Evolutionary conservation across 2,888 invertebrate species (phyloP), one percentile per base, ranked within the genome.

Genomic region (Bhutanitis thaidina): DNA sequence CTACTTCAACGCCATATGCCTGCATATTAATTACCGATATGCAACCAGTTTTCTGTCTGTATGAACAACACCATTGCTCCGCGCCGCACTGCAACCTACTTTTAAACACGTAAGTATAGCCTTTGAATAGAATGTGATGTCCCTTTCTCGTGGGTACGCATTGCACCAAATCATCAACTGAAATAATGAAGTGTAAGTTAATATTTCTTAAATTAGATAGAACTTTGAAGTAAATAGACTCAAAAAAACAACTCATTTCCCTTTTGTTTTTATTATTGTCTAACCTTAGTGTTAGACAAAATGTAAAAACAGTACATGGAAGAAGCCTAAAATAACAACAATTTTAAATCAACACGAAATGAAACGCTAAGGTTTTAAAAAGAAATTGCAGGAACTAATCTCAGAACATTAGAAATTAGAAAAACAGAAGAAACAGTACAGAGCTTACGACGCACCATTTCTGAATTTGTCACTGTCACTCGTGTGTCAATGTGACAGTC

Each of bases 1-100:
- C 74, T 15, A 87, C 85, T 62, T 88, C 80, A 10, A 88, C 83
- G 20, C 88, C 86, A 54, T 73, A 77, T 0, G 78, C 73, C 63
- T 87, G 86, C 83, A 88, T 87, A 59, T 88, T 88, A 58, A 88
- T 88, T 44, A 81, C 69, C 7, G 85, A 86, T 64, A 88, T 87
- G 68, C 88, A 88, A 65, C 88, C 88, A 64, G 88, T 88, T 71
- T 83, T 87, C 62, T 86, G 88, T 25, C 84, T 69, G 55, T 73
- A 88, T 0, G 87, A 86, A 51, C 88, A 88, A 47, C 79, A 80
- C 87, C 88, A 87, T 63, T 88, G 88, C 53, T 88, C 87, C 1
- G 87, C 81, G 2, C 87, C 88, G 65, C 84, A 88, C 60, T 82
- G 87, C 53, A 88, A 68, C 59, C 77, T 81, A 71, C 80, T 77